Base-by-base conservation (phyloP, 1,140 invertebrate genomes). In the Limonius californicus region DNA sequence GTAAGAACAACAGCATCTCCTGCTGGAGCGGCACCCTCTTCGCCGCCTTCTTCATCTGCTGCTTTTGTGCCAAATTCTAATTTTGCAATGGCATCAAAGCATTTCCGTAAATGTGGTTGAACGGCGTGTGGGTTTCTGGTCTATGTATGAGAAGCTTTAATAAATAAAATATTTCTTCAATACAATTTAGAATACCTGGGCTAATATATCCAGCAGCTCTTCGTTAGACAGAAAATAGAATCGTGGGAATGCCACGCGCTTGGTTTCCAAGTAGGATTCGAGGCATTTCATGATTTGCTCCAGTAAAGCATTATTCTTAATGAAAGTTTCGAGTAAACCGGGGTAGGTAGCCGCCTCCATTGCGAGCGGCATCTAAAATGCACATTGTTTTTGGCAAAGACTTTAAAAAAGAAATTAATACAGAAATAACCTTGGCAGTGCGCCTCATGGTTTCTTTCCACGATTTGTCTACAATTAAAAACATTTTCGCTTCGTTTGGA, bases 201-300 rank as follows among this genome's bases (percentile, higher is more conserved):
- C 91, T 50, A 97, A 80, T 70, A 97, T 95, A 79, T 97, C 94
- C 23, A 98, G 79, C 14, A 97, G 78, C 73, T 97, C 94, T 68
- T 95, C 93, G 77, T 97, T 97, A 0, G 94, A 97, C 18, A 97
- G 78, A 76, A 97, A 97, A 79, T 96, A 97, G 78, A 97, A 83
- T 66, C 94, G 79, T 18, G 94, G 93, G 77, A 96, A 97, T 6
- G 90, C 90, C 1, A 95, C 85, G 47, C 94, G 82, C 74, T 97
- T 96, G 14, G 91, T 92, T 77, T 97, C 89, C 50, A 92, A 74
- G 72, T 91, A 92, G 0, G 87, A 87, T 72, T 90, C 89, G 6
- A 90, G 76, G 57, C 88, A 91, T 70, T 93, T 92, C 77, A 92
- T 84, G 47, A 92, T 90, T 70, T 88, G 83, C 69, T 91, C 92